Percentiles rank a stretch among this genome's conserved stretches.
Conservation (phyloP, 2,888 invertebrate species). For the Sinopyrophorus schimmeli region DNA sequence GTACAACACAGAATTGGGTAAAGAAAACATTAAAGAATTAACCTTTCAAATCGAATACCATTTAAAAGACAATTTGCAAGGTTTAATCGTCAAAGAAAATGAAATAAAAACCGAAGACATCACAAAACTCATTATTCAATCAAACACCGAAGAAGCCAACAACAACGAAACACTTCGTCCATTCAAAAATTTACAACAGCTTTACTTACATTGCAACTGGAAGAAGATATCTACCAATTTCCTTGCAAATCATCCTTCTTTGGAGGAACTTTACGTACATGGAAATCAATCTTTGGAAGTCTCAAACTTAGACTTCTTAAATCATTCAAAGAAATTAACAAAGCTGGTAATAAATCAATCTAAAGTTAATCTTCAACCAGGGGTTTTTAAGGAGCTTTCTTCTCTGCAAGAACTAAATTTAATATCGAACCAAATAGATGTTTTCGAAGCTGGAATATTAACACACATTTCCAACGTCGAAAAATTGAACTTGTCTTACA, state of each 20-base stretch:
- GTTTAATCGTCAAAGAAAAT: slow-evolving; percentile 3
- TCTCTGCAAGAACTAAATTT: slow-evolving; percentile 43
- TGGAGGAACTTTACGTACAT: slow-evolving; percentile 11
- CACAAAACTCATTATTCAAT: slow-evolving; percentile 9
- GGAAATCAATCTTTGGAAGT: slow-evolving; percentile 1
- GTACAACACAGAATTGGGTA: slow-evolving; percentile 7
- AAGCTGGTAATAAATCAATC: slow-evolving; percentile 9
- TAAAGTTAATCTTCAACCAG: not conserved
- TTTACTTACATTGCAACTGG: slow-evolving; percentile 13
- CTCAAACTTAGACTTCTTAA: slow-evolving; percentile 2
- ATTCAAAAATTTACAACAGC: slow-evolving; percentile 1
- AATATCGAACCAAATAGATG: slow-evolving; percentile 71
- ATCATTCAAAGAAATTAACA: slow-evolving; percentile 1
- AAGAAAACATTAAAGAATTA: slow-evolving; percentile 5
- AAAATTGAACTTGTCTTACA: slow-evolving; percentile 62
- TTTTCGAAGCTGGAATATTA: slow-evolving; percentile 68
- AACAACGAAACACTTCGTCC: slow-evolving; percentile 2
- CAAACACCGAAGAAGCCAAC: not conserved
- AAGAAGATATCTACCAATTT: slow-evolving; percentile 4
- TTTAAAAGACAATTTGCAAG: not conserved
- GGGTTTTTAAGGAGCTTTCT: slow-evolving; percentile 6
- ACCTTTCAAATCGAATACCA: not conserved
- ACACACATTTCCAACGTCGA: slow-evolving; percentile 56
- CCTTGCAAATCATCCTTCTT: not conserved
- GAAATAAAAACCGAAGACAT: not conserved